These are phyloP conservation scores for Panzeria rudis DNA, from an alignment of 2,888 invertebrate species.

Conservation along the genomic window DNA sequence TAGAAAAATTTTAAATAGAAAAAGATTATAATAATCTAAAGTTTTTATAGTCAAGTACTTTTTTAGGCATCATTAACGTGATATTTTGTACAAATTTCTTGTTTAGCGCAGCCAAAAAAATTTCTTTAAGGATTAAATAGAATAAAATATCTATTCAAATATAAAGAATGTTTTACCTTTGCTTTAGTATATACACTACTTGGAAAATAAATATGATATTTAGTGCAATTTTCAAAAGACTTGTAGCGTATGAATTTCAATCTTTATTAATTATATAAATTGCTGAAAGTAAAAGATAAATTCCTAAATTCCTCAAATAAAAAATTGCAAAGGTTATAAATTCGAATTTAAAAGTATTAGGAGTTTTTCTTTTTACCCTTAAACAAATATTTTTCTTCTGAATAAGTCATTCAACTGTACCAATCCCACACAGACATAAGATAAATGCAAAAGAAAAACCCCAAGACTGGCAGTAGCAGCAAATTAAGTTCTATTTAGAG, in stretches of 20 bases:
- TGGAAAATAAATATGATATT: background rate
- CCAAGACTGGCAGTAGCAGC: slow-evolving; percentile 14
- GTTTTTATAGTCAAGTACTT: no score
- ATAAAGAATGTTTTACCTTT: no score
- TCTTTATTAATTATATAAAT: background rate
- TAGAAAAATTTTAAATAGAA: no score
- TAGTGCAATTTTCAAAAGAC: background rate
- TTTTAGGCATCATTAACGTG: no score
- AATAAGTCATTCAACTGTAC: slow-evolving; percentile 35
- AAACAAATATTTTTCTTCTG: background rate
- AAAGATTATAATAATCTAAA: no score
- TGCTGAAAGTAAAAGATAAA: background rate
- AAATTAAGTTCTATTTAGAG: slow-evolving; percentile 52
- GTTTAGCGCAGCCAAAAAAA: no score
- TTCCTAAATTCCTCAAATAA: background rate
- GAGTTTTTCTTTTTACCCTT: slow-evolving; percentile 2
- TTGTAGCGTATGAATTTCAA: background rate
- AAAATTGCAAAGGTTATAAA: background rate
- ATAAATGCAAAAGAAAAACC: background rate
- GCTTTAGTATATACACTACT: no score
- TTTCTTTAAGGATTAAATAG: no score
- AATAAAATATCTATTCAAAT: no score
- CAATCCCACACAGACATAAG: slow-evolving; percentile 8
- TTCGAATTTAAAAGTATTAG: background rate
- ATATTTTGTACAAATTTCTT: no score